These are phyloP conservation scores for Myotis myotis DNA, from an alignment of 2,797 vertebrate species.

Conservation along the genomic window DNA sequence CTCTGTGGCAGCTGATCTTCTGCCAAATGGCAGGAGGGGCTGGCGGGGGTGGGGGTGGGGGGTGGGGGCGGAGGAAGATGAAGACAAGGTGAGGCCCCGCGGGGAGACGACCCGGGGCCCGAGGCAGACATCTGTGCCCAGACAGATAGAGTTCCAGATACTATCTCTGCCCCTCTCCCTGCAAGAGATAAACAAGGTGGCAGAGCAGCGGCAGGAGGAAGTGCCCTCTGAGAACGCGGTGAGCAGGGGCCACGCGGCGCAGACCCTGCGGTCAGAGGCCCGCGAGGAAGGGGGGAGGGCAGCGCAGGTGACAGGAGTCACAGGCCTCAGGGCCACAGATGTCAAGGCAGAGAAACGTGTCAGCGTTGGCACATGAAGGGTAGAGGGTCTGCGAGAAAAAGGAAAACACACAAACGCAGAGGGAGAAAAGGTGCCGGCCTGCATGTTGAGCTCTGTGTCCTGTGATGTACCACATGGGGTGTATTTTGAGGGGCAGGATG, in stretches of 20 bases:
- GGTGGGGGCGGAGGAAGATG: background rate
- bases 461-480: background rate
- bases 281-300: slow-evolving; percentile 70
- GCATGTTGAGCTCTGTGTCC: background rate
- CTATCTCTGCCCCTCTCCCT: slow-evolving; percentile 87
- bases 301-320: slow-evolving; percentile 48
- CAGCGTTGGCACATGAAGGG: slow-evolving; percentile 59
- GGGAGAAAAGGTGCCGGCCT: background rate
- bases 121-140: slow-evolving; percentile 90
- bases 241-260: slow-evolving; percentile 74
- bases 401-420: background rate
- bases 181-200: slow-evolving; percentile 87
- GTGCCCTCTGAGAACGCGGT: slow-evolving; percentile 85
- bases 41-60: too few species aligned
- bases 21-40: slow-evolving; percentile 54
- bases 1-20: slow-evolving; percentile 72
- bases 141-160: slow-evolving; percentile 89
- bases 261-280: slow-evolving; percentile 87
- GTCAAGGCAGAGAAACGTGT: slow-evolving; percentile 60
- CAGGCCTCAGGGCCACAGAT: slow-evolving; percentile 68
- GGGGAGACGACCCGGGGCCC: slow-evolving; percentile 84
- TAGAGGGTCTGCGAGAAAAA: background rate
- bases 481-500: accelerated
- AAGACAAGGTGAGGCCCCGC: slow-evolving; percentile 83
- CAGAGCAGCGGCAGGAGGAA: slow-evolving; percentile 84